A percentile compares a stretch with the other conserved stretches of the same genome.
Conservation (phyloP, 2,113 vertebrate species). For the Lycaon pictus region DNA sequence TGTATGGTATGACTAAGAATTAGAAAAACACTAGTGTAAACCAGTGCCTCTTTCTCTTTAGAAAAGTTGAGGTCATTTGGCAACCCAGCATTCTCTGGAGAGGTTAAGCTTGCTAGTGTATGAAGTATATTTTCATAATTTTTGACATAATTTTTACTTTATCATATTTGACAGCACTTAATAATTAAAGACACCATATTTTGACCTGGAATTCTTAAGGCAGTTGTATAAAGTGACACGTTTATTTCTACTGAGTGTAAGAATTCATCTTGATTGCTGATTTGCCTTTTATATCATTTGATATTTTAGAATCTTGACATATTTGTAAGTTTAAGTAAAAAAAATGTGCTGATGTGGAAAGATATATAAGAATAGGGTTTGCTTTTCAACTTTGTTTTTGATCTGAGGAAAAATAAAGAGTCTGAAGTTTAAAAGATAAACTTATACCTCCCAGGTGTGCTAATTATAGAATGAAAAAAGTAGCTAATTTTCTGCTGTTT, state of each 20-base stretch:
- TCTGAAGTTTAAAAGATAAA: not conserved
- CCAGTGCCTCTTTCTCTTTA: not conserved
- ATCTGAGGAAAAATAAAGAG: not conserved
- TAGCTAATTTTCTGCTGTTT: not conserved
- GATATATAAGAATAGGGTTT: not conserved
- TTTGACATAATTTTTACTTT: constrained; percentile 29
- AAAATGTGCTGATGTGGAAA: constrained; percentile 41
- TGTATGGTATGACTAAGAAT: not conserved
- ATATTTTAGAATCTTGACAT: constrained; percentile 58
- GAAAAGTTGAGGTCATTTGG: not conserved
- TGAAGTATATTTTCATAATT: not conserved
- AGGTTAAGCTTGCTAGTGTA: not conserved
- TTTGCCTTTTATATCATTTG: constrained; percentile 43
- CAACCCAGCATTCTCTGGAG: not conserved
- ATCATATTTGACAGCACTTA: constrained; percentile 56
- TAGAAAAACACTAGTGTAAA: not conserved
- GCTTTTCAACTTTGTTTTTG: not conserved
- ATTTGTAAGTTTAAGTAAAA: constrained; percentile 56
- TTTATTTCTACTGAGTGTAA: not conserved
- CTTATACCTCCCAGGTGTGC: fast-evolving
- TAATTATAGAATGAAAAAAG: not conserved
- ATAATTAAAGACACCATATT: not conserved
- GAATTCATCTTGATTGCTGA: constrained; percentile 59
- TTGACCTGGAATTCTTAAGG: constrained; percentile 57
- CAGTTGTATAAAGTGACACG: not conserved